A percentile compares a stretch with the other conserved stretches of the same genome.
Conservation (phyloP, 1,140 invertebrate species). For the Drosophila rhopaloa region DNA sequence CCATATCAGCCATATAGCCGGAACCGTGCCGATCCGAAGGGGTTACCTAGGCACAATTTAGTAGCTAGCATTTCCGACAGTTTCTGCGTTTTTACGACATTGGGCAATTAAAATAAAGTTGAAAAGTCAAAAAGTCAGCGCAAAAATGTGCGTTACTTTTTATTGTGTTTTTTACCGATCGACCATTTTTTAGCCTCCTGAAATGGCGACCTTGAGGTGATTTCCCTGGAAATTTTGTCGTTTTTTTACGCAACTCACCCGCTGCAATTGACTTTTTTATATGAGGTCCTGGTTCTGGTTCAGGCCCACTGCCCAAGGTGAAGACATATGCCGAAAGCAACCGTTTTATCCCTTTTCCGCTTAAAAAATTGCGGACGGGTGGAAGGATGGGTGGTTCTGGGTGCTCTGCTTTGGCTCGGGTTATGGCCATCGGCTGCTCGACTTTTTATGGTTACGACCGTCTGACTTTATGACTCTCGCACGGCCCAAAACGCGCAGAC, state of each 20-base stretch:
- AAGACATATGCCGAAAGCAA: slow-evolving; percentile 47
- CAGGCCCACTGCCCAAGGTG: slow-evolving; percentile 2
- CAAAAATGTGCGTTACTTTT: slow-evolving; percentile 46
- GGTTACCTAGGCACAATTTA: slow-evolving; percentile 50
- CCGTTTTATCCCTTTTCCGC: slow-evolving; percentile 67
- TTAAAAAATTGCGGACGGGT: slow-evolving; percentile 64
- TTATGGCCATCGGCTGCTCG: slow-evolving; percentile 64
- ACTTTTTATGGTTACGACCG: slow-evolving; percentile 67
- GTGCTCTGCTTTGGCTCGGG: slow-evolving; percentile 60
- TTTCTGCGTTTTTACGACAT: slow-evolving; percentile 62
- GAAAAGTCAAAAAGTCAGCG: slow-evolving; percentile 81
- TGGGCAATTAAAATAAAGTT: slow-evolving; percentile 67
- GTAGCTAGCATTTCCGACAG: slow-evolving; percentile 64
- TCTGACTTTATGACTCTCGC: slow-evolving; percentile 59
- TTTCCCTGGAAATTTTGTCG: slow-evolving; percentile 49
- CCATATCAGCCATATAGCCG: slow-evolving; percentile 6
- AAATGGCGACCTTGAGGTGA: slow-evolving; percentile 45
- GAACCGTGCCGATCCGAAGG: slow-evolving; percentile 9
- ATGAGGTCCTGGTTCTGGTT: slow-evolving; percentile 31
- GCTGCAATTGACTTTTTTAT: slow-evolving; percentile 73
- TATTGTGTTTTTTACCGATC: slow-evolving; percentile 45
- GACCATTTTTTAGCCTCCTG: slow-evolving; percentile 31
- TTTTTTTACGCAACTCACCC: slow-evolving; percentile 66
- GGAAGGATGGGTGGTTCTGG: slow-evolving; percentile 12
- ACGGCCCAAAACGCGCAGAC: slow-evolving; percentile 17